These are phyloP conservation scores for Emydocephalus ijimae DNA, from an alignment of 2,113 vertebrate genomes.

Conservation along the genomic window DNA sequence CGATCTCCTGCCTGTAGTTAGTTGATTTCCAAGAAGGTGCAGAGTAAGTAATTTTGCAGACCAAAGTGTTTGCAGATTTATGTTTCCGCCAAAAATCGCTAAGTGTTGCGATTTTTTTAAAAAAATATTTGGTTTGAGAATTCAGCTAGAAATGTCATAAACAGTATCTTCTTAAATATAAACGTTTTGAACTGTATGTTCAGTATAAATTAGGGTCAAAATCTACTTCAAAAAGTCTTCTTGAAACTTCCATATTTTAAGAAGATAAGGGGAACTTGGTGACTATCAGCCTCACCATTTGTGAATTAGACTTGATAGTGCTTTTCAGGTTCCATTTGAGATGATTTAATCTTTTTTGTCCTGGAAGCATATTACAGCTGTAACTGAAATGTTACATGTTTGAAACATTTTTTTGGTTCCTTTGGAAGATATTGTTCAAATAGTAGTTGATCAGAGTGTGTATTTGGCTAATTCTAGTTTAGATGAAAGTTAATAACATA, in stretches of 20 bases:
- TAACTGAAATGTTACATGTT: not conserved
- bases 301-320: not conserved
- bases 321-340: constrained; percentile 7
- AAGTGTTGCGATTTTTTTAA: not conserved
- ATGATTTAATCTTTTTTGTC: constrained; percentile 4
- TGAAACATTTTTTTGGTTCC: not conserved
- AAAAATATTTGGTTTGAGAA: not conserved
- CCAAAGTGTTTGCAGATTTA: not conserved
- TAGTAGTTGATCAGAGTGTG: not conserved
- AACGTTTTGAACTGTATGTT: not conserved
- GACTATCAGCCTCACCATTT: not conserved
- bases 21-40: not conserved
- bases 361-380: not conserved
- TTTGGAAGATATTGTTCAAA: constrained; percentile 34
- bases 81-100: not conserved
- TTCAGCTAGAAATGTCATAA: not conserved
- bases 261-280: constrained; percentile 2
- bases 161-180: not conserved
- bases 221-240: not conserved
- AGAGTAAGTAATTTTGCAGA: not conserved
- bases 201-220: not conserved
- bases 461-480: constrained; percentile 24
- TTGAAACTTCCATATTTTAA: not conserved
- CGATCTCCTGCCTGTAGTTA: not conserved
- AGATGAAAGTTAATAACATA: constrained; percentile 6